These are phyloP conservation scores for Tyto alba DNA, from an alignment of 2,113 vertebrate species.

Conservation along the genomic window DNA sequence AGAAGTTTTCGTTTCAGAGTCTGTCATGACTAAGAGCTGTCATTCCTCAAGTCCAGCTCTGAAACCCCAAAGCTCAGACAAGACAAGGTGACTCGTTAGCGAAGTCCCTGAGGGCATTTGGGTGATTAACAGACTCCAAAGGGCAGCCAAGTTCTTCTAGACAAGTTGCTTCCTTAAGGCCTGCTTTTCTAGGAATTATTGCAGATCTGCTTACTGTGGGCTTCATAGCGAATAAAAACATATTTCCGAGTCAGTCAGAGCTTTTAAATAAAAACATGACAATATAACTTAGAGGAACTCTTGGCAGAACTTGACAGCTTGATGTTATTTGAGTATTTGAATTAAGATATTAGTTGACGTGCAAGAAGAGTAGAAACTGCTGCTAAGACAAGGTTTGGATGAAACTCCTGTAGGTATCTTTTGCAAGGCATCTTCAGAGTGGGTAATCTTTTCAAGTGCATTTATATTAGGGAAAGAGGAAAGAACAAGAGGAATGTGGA, in stretches of 20 bases:
- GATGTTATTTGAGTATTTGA: not conserved
- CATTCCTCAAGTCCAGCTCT: not conserved
- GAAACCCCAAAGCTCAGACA: slow-evolving; percentile 12
- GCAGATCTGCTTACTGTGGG: not conserved
- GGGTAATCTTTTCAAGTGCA: not conserved
- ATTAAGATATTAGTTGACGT: not conserved
- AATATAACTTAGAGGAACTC: not conserved
- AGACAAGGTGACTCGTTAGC: slow-evolving; percentile 47
- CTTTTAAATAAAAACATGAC: slow-evolving; percentile 15
- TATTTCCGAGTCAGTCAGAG: not conserved
- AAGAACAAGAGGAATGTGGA: not conserved
- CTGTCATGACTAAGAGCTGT: slow-evolving; percentile 1
- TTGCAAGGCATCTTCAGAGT: not conserved
- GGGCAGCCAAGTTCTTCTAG: not conserved
- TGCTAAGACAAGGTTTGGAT: not conserved
- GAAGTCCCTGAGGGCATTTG: not conserved
- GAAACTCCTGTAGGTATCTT: not conserved
- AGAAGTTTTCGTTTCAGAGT: slow-evolving; percentile 1
- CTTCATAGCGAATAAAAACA: not conserved
- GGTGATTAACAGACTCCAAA: slow-evolving; percentile 38
- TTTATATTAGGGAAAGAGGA: not conserved
- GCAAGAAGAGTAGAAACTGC: not conserved
- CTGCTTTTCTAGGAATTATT: not conserved
- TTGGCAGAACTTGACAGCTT: not conserved
- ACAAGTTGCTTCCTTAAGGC: not conserved